phyloP scores from a whole-genome alignment of 2,113 vertebrate species.

The Phalacrocorax carbo region DNA sequence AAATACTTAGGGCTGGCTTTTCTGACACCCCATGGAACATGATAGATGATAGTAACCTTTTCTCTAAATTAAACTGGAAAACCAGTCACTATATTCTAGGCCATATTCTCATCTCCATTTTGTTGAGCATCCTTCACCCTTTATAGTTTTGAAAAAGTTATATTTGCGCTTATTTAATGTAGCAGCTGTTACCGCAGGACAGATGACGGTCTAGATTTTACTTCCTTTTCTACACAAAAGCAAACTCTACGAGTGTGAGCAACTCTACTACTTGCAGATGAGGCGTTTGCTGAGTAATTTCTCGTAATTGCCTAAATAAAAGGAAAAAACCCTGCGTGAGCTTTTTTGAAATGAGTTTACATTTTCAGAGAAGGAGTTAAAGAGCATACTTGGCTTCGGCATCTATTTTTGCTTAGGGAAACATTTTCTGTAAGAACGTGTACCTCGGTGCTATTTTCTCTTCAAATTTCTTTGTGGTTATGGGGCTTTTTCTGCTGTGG shows the following conservation, averaged over 20 bases:
- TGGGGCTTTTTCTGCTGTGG: neutral
- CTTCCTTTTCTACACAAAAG: neutral
- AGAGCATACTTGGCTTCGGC: neutral
- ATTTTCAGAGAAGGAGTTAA: neutral
- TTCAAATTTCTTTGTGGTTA: neutral
- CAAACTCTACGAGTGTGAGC: neutral
- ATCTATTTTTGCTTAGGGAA: neutral
- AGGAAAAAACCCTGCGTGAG: neutral
- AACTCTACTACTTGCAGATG: neutral
- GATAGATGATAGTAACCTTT: slow-evolving; percentile 43
- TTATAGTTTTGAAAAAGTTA: neutral
- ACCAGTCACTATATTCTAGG: neutral
- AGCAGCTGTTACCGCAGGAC: neutral
- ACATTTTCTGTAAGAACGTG: neutral
- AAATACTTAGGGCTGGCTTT: neutral
- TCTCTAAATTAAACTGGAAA: slow-evolving; percentile 19
- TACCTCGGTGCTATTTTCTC: neutral
- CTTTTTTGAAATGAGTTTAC: neutral
- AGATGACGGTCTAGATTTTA: neutral
- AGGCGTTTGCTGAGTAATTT: neutral
- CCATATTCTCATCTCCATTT: neutral
- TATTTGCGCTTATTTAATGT: neutral
- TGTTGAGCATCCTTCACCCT: neutral
- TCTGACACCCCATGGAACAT: neutral
- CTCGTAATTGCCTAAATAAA: neutral